phyloP scores from a whole-genome alignment of 2,113 vertebrate species.

The Neolamprologus hecqui region DNA sequence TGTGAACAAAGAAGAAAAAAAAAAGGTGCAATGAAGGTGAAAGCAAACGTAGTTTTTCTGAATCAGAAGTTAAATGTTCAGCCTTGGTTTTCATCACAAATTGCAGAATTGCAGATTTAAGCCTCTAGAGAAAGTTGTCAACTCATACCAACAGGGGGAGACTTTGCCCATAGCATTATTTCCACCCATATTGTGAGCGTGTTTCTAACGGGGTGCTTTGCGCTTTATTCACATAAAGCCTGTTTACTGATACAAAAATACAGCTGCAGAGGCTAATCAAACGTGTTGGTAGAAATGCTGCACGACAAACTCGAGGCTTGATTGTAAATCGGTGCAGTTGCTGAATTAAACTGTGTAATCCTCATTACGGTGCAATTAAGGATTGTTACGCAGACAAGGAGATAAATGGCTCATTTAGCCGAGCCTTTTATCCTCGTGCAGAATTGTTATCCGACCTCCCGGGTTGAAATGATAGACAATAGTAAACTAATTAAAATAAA shows the following conservation, averaged over 20 bases:
- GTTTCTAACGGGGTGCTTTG: not conserved
- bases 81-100: not conserved
- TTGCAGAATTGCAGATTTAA: not conserved
- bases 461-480: not conserved
- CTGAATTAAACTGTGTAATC: not conserved
- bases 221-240: not conserved
- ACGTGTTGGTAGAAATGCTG: not conserved
- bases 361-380: not conserved
- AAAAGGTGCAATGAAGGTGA: not conserved
- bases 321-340: not conserved
- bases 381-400: not conserved
- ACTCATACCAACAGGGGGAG: constrained; percentile 30
- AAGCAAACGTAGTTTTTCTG: not conserved
- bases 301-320: not conserved
- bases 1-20: not conserved
- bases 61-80: not conserved
- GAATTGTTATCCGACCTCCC: not conserved
- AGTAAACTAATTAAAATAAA: not conserved
- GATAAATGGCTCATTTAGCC: not conserved
- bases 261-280: not conserved
- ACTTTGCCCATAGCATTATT: not conserved
- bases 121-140: not conserved
- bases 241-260: not conserved
- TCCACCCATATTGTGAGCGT: not conserved
- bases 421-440: not conserved